phyloP scores from a whole-genome alignment of 2,113 vertebrate species.

The Elanoides forficatus region DNA sequence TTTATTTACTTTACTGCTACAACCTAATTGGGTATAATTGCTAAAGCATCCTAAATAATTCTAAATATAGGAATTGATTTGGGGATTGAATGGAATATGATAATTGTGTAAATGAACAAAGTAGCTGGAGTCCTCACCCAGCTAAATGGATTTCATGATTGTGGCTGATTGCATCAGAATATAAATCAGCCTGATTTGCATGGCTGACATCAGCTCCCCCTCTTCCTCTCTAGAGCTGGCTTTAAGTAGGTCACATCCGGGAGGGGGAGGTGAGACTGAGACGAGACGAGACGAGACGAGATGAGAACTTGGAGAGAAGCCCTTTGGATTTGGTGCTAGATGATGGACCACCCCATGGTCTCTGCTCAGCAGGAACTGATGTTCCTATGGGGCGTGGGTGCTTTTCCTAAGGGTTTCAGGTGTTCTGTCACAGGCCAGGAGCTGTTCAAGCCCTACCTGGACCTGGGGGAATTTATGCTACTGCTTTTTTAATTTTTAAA shows the following conservation, averaged over 20 bases:
- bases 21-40: slow-evolving; percentile 65
- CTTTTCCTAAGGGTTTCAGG: not conserved
- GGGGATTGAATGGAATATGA: slow-evolving; percentile 67
- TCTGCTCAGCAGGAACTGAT: not conserved
- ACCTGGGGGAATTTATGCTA: not conserved
- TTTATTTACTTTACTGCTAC: slow-evolving; percentile 66
- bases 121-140: slow-evolving; percentile 58
- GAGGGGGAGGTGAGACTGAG: too few species aligned
- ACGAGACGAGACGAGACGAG: too few species aligned
- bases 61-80: slow-evolving; percentile 71
- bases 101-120: slow-evolving; percentile 69
- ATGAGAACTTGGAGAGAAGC: not conserved
- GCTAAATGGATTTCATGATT: slow-evolving; percentile 64
- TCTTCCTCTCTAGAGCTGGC: not conserved
- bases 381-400: not conserved
- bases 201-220: not conserved
- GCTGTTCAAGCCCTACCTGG: not conserved
- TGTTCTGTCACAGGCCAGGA: not conserved
- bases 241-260: not conserved
- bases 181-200: slow-evolving; percentile 58
- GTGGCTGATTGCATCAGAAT: slow-evolving; percentile 65
- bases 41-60: slow-evolving; percentile 67
- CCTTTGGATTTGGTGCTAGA: not conserved
- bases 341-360: not conserved
- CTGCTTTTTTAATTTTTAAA: not conserved